Conservation (phyloP, 2,888 invertebrate species). For the Bombylius major region DNA sequence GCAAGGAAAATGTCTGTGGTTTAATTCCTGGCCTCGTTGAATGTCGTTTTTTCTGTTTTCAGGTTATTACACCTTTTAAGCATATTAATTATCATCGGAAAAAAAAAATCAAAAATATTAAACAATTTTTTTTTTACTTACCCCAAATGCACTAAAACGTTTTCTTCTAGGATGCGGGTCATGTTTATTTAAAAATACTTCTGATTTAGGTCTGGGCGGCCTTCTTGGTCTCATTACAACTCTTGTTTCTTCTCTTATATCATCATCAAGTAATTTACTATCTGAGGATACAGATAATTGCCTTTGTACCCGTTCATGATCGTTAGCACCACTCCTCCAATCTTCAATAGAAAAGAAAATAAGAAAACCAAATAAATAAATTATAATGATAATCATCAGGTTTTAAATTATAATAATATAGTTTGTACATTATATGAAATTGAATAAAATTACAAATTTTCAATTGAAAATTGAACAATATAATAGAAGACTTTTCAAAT, state of each 20-base stretch:
- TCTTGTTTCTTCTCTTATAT: constrained; percentile 76
- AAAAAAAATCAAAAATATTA: background rate
- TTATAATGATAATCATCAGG: too few species aligned
- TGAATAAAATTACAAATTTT: too few species aligned
- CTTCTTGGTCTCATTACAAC: constrained; percentile 82
- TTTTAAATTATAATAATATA: too few species aligned
- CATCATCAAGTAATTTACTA: constrained; percentile 82
- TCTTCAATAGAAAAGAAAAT: constrained; percentile 42
- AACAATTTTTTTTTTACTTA: constrained; percentile 39
- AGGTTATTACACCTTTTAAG: too few species aligned
- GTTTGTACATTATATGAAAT: too few species aligned
- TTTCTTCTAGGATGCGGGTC: constrained; percentile 68
- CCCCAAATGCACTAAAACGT: constrained; percentile 94
- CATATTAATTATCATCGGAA: too few species aligned
- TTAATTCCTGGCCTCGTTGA: too few species aligned
- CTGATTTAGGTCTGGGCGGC: constrained; percentile 90
- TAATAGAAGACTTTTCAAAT: too few species aligned
- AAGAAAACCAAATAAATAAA: constrained; percentile 1
- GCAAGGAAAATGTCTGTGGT: too few species aligned
- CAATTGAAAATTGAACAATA: too few species aligned
- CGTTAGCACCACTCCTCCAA: constrained; percentile 58
- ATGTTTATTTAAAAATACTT: constrained; percentile 75
- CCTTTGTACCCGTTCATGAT: constrained; percentile 75
- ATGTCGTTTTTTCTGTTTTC: too few species aligned
- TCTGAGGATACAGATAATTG: constrained; percentile 86